Base-by-base conservation (phyloP, 2,888 invertebrate species). In the Thereva unica region DNA sequence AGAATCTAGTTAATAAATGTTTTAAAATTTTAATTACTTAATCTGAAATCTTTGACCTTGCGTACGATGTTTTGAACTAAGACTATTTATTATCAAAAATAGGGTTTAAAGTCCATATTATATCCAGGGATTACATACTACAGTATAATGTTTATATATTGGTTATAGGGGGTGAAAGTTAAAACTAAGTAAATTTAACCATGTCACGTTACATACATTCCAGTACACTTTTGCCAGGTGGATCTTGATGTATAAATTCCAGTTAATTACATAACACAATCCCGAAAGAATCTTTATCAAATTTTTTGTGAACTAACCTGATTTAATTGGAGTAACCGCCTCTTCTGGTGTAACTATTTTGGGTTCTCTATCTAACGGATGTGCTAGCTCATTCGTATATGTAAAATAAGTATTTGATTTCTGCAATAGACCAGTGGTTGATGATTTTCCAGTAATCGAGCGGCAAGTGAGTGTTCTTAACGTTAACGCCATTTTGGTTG, bases 281-380 rank as follows among this genome's bases (percentile, higher is more conserved):
- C 5, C 7, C 3, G 40, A 8, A 10, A 38, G 34, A 42, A 23
- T 44, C 34, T 5, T 12, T 42, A 41, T 56, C 34, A 8, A n/a
- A 2, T 47, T 12, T 45, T 44, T 8, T 9, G 10, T 10, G 1
- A 10, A 37, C 55, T 83, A 84, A 94, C 95, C 92, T 71, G 95
- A 94, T 80, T 92, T 86, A 64, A 95, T 84, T 70, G 82, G 86
- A 76, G 87, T 84, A 59, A 95, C 89, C 2, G 92, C 95, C 75
- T 93, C 88, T 67, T 90, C 89, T 0, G 92, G 87, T 5, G 86
- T 83, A 12, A 88, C 83, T 83, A 85, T 88, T 79, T 87, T 87
- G 0, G 94, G 93, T 69, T 88, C 84, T 70, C 87, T 86, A 71
- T 88, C 85, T 72, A 91, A 81, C 9, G 93, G 92, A 82, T 93